phyloP scores from a whole-genome alignment of 2,113 vertebrate species.

The Ailuropoda melanoleuca region DNA sequence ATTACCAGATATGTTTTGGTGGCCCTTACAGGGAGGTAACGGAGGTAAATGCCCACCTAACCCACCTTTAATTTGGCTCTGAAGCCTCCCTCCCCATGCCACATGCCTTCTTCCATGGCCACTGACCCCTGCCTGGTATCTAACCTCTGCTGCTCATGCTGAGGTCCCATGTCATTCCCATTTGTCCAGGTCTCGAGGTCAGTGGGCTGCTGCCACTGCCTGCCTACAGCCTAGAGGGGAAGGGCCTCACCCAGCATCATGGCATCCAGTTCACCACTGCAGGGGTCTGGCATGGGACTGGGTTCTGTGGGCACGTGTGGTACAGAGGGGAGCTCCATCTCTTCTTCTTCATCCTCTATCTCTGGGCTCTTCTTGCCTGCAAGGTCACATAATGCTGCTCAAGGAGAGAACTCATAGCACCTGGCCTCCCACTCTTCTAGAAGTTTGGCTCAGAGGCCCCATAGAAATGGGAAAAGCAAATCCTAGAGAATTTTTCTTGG shows the following conservation, averaged over 20 bases:
- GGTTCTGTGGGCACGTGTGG: constrained; percentile 55
- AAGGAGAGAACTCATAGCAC: neutral
- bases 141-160: neutral
- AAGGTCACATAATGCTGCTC: neutral
- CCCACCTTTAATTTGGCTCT: constrained; percentile 9
- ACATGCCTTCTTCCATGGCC: neutral
- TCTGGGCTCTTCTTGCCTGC: constrained; percentile 68
- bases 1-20: constrained; percentile 11
- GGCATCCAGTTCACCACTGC: constrained; percentile 89
- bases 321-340: neutral
- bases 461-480: neutral
- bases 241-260: constrained; percentile 88
- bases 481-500: neutral
- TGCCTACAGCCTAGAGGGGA: neutral
- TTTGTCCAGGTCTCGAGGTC: neutral
- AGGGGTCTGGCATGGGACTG: constrained; percentile 85
- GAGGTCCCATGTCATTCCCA: neutral
- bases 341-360: constrained; percentile 48
- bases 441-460: neutral
- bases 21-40: neutral
- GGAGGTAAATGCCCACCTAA: neutral
- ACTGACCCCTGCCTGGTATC: neutral
- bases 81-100: neutral
- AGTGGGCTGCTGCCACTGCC: neutral
- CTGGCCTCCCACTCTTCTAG: neutral